Conservation (phyloP, 2,888 invertebrate species). For the Boloria selene region DNA sequence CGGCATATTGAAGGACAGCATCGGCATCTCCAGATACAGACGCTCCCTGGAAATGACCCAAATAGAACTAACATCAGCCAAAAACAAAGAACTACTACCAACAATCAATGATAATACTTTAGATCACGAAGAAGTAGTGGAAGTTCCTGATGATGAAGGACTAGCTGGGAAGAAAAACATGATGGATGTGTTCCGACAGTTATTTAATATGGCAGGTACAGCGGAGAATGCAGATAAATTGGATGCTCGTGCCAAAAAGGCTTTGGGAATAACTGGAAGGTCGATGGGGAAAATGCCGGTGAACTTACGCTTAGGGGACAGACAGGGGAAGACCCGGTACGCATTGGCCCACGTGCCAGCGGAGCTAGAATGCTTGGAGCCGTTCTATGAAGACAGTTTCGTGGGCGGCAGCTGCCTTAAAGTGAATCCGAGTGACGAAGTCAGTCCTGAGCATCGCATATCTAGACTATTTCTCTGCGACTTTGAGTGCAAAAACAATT, state of each 20-base stretch:
- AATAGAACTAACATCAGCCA: constrained; percentile 35
- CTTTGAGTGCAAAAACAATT: constrained; percentile 50
- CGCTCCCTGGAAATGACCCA: constrained; percentile 42
- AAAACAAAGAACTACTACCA: constrained; percentile 27
- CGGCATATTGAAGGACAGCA: constrained; percentile 43
- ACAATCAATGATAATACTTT: constrained; percentile 23
- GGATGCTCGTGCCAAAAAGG: neutral
- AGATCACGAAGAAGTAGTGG: constrained; percentile 24
- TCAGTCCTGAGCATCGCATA: constrained; percentile 47
- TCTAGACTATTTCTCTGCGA: constrained; percentile 66
- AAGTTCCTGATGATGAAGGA: constrained; percentile 27
- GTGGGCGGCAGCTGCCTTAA: constrained; percentile 79
- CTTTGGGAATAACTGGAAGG: constrained; percentile 21
- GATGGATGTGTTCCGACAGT: constrained; percentile 44
- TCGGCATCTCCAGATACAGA: constrained; percentile 50
- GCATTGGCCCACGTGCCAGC: constrained; percentile 50
- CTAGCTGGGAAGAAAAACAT: constrained; percentile 43
- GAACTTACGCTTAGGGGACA: constrained; percentile 48
- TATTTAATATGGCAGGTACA: constrained; percentile 39
- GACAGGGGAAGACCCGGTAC: constrained; percentile 42
- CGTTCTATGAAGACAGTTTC: constrained; percentile 70
- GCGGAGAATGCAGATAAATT: constrained; percentile 11
- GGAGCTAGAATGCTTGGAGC: constrained; percentile 62
- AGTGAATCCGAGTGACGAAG: constrained; percentile 62
- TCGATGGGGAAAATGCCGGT: constrained; percentile 52